Evolutionary conservation across 2,888 invertebrate species (phyloP).

Genomic region (Leuctra nigra): DNA sequence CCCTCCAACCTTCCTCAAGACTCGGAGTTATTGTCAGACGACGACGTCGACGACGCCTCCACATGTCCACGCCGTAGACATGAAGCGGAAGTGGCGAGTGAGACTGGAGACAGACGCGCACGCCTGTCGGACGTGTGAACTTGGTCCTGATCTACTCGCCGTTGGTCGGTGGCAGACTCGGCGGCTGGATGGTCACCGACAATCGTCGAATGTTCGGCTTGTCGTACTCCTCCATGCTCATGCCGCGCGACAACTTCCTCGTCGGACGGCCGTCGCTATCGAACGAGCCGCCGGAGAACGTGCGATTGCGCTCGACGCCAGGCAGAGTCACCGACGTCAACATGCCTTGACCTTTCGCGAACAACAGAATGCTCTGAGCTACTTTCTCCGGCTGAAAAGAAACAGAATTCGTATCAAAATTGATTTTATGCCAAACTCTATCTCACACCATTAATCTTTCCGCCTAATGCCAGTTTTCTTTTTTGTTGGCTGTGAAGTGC

Average conservation of each 20-base stretch:
- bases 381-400: constrained; percentile 72
- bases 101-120: too few species aligned
- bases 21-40: too few species aligned
- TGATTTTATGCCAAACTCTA: too few species aligned
- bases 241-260: constrained; percentile 48
- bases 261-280: constrained; percentile 42
- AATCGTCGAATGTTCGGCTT: constrained; percentile 69
- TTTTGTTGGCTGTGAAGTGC: too few species aligned
- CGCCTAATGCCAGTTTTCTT: too few species aligned
- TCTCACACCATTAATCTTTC: too few species aligned
- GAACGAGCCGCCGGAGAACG: constrained; percentile 48
- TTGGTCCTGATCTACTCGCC: constrained; percentile 17
- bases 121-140: too few species aligned
- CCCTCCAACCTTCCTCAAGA: too few species aligned
- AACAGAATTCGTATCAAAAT: too few species aligned
- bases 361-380: constrained; percentile 76
- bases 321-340: constrained; percentile 76
- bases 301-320: constrained; percentile 66
- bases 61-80: too few species aligned
- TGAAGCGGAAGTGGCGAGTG: too few species aligned
- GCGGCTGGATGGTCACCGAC: constrained; percentile 50
- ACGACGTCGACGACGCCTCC: too few species aligned
- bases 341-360: constrained; percentile 82
- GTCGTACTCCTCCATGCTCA: constrained; percentile 80
- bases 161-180: constrained; percentile 21